Base-by-base conservation (phyloP, 1,140 invertebrate genomes). In the Atopsyche davidsoni region DNA sequence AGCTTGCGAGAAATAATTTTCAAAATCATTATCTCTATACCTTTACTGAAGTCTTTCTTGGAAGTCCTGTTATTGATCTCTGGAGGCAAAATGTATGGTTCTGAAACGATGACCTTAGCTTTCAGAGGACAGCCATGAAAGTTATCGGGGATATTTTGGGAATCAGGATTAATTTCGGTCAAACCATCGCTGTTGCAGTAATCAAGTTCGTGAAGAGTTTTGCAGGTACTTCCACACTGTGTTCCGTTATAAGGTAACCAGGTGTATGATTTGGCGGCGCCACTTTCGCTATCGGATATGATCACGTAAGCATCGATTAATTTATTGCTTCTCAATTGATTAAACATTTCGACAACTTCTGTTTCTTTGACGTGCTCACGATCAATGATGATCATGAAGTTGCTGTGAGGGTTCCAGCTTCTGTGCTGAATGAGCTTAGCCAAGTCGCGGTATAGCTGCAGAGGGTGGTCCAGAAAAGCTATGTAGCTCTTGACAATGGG, bases 21-120 rank as follows among this genome's bases (percentile, higher is more conserved):
- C 11, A 52, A 19, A 14, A 52, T 17, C 13, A 24, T 35, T 21
- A 52, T 46, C 24, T 52, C 50, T 11, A 46, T 52, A 9, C 50
- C 50, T 14, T 25, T 24, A 16, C 23, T 36, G 32, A 44, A 44
- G 2, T 17, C 11, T 11, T 6, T 32, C 16, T 36, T 28, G 2
- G 17, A 11, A 10, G 40, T 52, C 34, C 24, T 23, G 40, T 41
- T 38, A 7, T 38, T 38, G 7, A 7, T n/a, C 11, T 9, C n/a
- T 13, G 50, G 42, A 4, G 34, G 21, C 19, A 46, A 14, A 10
- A 52, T 35, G 25, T 52, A 52, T 2, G 50, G 50, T 11, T 45
- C 42, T 2, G 42, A 38, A 39, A 52, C 28, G 3, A 52, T 40
- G 1, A 25, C 42, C 2, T 16, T 34, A 2, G 19, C 40, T 28